Evolutionary conservation across 2,888 invertebrate species (phyloP), one percentile per base, ranked within the genome.

Genomic region (Abrostola triplasia): DNA sequence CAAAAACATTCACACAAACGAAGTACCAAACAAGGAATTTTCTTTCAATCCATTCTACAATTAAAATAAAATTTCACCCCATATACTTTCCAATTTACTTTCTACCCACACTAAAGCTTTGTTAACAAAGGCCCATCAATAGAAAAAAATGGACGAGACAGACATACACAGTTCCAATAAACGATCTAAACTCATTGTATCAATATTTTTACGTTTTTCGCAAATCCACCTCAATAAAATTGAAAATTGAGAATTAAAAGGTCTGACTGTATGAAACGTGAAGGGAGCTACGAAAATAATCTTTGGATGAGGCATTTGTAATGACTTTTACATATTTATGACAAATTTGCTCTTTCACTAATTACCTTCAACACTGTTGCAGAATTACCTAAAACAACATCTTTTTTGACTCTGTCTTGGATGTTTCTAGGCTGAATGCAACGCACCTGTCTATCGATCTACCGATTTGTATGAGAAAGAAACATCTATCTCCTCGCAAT

Each of bases 171-270:
- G 10, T 1, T 41, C 10, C 11, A 4, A 24, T 8, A 35, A 37
- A 24, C 8, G 24, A 35, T 35, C 13, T n/a, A 48, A 7, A 53
- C 5, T 35, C 57, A 35, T 49, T 38, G 50, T 48, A 51, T 13
- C 11, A 51, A 64, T 54, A 59, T 37, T 38, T 48, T 70, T 53
- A 69, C 67, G 59, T 67, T 50, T 73, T 73, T 64, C 64, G 65
- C 51, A 62, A 77, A 69, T 67, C 68, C 64, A 47, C 63, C 55
- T 74, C 72, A 64, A 73, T 75, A 76, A 75, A 77, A 79, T 75
- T 73, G 69, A 57, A 81, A 82, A 77, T 76, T 35, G 56, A 55
- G 79, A 73, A 78, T 81, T 83, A 77, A 70, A 60, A 63, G 59
- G 73, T 56, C 49, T 50, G 36, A n/a, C 44, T 5, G 60, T 63